Base-by-base conservation (phyloP, 2,797 vertebrate genomes). In the Staurois parvus region DNA sequence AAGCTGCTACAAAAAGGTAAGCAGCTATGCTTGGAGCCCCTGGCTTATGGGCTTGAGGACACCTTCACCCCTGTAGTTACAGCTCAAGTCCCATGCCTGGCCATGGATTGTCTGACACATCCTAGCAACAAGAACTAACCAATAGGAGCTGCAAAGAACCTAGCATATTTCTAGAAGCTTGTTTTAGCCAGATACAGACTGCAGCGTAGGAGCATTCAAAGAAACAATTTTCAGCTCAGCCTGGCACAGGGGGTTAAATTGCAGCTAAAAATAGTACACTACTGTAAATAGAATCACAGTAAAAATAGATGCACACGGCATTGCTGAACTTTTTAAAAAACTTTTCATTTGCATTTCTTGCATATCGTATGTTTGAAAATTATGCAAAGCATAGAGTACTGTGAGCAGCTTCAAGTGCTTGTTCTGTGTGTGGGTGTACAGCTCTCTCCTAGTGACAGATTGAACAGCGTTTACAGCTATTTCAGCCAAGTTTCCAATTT, bases 401-500 rank as follows among this genome's bases (percentile, higher is more conserved):
- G 11, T 26, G 67, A 68, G 52, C 24, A 15, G 62, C 75, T 72
- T 66, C 21, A 72, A 62, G 76, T 83, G 48, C 26, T 13, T 72
- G 81, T 87, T 79, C 29, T 83, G 81, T 79, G 85, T 87, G 85
- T 75, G 85, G 74, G 85, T 73, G 75, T 11, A 74, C 76, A 76
- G 68, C 29, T 30, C 67, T 78, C 75, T 83, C 76, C 21, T 19
- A 48, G 9, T 87, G 81, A 83, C 85, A 87, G 85, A 87, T 87
- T 86, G 85, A 24, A 83, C 56, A 77, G 85, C 67, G 83, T 79
- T 74, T 79, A 30, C 62, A 79, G 69, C 48, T 79, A 83, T 79
- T 73, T 69, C 76, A 83, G 85, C 85, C 85, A 87, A 87, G 68
- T 87, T 87, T 77, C 75, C 75, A 87, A 40, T 87, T 79, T 83